Conservation (phyloP, 2,113 vertebrate genomes). For the Dipodomys ordii region DNA sequence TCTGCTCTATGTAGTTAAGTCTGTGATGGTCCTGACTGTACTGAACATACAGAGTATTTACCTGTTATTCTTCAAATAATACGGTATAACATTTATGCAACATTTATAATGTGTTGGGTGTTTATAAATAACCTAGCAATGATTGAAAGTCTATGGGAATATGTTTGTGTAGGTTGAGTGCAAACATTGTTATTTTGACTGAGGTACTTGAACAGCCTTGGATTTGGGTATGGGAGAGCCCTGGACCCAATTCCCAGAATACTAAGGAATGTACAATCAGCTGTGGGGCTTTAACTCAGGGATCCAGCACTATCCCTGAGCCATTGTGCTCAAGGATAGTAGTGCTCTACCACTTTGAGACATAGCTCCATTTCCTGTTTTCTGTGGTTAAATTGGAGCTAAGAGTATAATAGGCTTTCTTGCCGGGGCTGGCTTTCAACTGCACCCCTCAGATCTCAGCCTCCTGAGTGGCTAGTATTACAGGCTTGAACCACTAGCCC, state of each 20-base stretch:
- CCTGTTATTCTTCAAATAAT: not conserved
- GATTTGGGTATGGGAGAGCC: not conserved
- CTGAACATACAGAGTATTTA: not conserved
- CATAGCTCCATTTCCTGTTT: too few species aligned
- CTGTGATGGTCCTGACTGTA: not conserved
- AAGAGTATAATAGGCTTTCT: too few species aligned
- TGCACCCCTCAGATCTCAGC: too few species aligned
- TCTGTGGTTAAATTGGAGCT: too few species aligned
- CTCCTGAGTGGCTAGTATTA: too few species aligned
- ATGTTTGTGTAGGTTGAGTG: not conserved
- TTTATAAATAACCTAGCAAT: not conserved
- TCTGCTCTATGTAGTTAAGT: not conserved
- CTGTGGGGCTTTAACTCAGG: not conserved
- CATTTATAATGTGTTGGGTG: not conserved
- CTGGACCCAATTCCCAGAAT: not conserved
- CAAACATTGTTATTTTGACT: not conserved
- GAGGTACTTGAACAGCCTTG: not conserved
- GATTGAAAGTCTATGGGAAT: not conserved
- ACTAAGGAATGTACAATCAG: not conserved
- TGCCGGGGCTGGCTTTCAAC: too few species aligned
- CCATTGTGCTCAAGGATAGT: too few species aligned
- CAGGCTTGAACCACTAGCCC: too few species aligned
- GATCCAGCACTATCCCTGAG: too few species aligned
- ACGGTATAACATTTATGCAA: not conserved
- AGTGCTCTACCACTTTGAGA: too few species aligned